Evolutionary conservation across 2,113 vertebrate species (phyloP), one percentile per base, ranked within the genome.

Genomic region (Cyprinodon brontotheroides): DNA sequence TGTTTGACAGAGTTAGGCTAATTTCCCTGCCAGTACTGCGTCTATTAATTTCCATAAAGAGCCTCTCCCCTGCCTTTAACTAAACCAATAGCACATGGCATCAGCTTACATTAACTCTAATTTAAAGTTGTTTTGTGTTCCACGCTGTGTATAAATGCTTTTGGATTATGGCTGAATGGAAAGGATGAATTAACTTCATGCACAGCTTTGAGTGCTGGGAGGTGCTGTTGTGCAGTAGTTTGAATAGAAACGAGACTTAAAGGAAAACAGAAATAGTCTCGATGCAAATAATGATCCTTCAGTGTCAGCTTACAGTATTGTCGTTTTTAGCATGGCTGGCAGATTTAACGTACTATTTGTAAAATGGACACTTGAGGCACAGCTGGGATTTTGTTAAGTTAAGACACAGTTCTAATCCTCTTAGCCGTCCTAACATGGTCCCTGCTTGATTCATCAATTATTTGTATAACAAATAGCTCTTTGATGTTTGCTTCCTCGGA

Each of bases 1-100:
- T 84, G 85, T 89, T 89, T 84, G 85, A 88, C 87, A 85, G 74
- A 80, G 87, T 84, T 81, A 47, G 68, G 85, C 85, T 88, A 87
- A 90, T 89, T 87, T 86, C 63, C 64, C 61, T 84, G 84, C 79
- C 86, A 82, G 81, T 76, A 62, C 36, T 73, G 73, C 78, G 40
- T 74, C 85, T 68, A 89, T 88, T 85, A 83, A 85, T 86, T 89
- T 71, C 79, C 15, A 0, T 72, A 83, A 75, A 72, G 78, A 50
- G 86, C 79, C 72, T 47, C 81, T 81, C 75, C 70, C 69, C 85
- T 75, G 70, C 65, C 61, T 73, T 91, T 88, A 81, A 75, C 82
- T 86, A 85, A 81, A 86, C 85, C 82, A 76, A 87, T 76, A 79
- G 76, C 72, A 79, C 74, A 60, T 65, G 68, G 59, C 74, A 80